Evolutionary conservation across 2,888 invertebrate species (phyloP).

Genomic region (Aplocera efformata): DNA sequence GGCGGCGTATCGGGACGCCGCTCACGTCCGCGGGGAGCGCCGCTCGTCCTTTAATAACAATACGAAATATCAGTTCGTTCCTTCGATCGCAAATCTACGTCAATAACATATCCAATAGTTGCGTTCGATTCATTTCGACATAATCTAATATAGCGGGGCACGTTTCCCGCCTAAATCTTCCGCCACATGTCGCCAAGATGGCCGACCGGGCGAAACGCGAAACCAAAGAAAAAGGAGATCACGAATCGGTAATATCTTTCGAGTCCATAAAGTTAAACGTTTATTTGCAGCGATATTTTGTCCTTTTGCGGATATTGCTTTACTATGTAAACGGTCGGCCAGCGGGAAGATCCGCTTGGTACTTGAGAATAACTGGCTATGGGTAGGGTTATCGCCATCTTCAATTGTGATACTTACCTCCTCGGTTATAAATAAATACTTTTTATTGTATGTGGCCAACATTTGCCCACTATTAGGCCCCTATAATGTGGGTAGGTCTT

Average conservation of each 20-base stretch:
- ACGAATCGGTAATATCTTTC: constrained; percentile 81
- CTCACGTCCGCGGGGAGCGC: constrained; percentile 67
- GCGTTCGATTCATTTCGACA: constrained; percentile 79
- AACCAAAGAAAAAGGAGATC: constrained; percentile 79
- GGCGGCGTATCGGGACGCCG: constrained; percentile 65
- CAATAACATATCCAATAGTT: constrained; percentile 81
- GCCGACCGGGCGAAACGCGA: constrained; percentile 72
- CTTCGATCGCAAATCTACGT: constrained; percentile 80
- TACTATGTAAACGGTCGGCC: constrained; percentile 54
- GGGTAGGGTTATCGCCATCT: constrained; percentile 5
- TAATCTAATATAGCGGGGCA: constrained; percentile 78
- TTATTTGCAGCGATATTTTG: constrained; percentile 80
- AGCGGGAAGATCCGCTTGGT: constrained; percentile 33
- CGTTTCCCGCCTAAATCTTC: constrained; percentile 79
- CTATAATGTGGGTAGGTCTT: no score
- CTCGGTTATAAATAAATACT: no score
- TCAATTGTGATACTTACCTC: neutral
- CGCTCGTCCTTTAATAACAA: constrained; percentile 78
- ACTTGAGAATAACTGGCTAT: constrained; percentile 17
- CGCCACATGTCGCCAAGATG: constrained; percentile 81
- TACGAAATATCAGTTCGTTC: constrained; percentile 81
- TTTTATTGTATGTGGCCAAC: no score
- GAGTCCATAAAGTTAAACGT: constrained; percentile 80
- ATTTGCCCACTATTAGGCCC: no score
- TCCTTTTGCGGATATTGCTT: constrained; percentile 77